Base-by-base conservation (phyloP, 2,888 invertebrate species). In the Dexiosoma caninum region DNA sequence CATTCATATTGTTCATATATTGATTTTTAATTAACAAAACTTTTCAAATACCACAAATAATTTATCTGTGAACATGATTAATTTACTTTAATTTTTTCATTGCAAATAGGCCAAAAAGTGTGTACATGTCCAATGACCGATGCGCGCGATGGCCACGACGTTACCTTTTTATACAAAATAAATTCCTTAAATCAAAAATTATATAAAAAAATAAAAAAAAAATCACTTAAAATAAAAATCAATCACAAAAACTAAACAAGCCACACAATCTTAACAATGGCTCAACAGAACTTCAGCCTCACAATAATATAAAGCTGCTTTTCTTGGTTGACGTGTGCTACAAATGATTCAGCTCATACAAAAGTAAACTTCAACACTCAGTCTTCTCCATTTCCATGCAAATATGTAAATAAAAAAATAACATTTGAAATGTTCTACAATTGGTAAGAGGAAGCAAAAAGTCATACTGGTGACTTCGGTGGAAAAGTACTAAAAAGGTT, bases 111-210 rank as follows among this genome's bases (percentile, higher is more conserved):
- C 90, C 90, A 88, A 88, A 89, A 90, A 89, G 90, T 90, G 90
- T 90, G 90, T 90, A 89, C 90, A 88, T 90, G 90, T 90, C 90
- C 90, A 89, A 89, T 87, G 90, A 90, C 89, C 90, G 90, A 90
- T 90, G 90, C 90, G 90, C 90, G 90, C 90, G 90, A 90, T 90
- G 90, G 90, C 90, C 90, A 90, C 88, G 89, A 88, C 86, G 88
- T 86, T 87, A 86, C 87, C 85, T 86, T 82, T 83, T 83, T 83
- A 85, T 87, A 88, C 87, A 80, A 81, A 82, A 81, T 75, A 83
- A 76, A 69, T 69, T 69, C 62, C 69, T 76, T 80, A 83, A 78
- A 75, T 77, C 70, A 85, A 83, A 85, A 83, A 85, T 85, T 87
- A 84, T 75, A 83, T 81, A 64, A 59, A 14, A 67, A 51, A 40